A percentile compares a stretch with the other conserved stretches of the same genome.
Conservation (phyloP, 1,140 invertebrate species). For the Elysia chlorotica region DNA sequence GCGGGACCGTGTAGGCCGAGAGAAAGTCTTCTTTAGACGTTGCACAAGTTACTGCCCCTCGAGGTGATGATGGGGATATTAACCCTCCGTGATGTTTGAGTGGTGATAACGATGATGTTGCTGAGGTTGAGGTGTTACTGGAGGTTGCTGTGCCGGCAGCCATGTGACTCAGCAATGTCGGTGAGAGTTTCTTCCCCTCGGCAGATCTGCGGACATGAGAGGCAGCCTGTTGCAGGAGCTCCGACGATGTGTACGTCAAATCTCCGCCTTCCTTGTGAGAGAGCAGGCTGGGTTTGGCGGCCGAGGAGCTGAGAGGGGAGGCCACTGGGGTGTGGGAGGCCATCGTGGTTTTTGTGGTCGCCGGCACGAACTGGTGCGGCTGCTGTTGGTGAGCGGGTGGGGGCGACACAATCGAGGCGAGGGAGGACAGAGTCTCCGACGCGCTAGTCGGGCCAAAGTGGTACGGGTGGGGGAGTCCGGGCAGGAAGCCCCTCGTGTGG, state of each 20-base stretch:
- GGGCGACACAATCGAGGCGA: constrained; percentile 19
- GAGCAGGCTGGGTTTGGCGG: neutral
- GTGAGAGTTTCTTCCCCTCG: neutral
- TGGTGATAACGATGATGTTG: neutral
- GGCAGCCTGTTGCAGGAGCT: constrained; percentile 15
- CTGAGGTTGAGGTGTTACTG: neutral
- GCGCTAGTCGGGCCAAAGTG: constrained; percentile 17
- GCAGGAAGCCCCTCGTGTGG: neutral
- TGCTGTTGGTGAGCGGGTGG: constrained; percentile 17
- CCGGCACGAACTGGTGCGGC: no score
- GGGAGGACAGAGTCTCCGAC: constrained; percentile 13
- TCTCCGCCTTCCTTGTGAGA: neutral
- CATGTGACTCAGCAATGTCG: constrained; percentile 1
- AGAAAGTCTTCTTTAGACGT: neutral
- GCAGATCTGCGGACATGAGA: constrained; percentile 11
- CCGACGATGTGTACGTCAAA: neutral
- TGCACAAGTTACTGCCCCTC: neutral
- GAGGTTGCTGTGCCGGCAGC: constrained; percentile 1
- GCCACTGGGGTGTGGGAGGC: neutral
- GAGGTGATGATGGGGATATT: neutral
- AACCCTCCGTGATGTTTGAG: no score
- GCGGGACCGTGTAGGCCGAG: constrained; percentile 3
- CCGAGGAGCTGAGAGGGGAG: neutral
- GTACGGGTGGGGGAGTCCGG: constrained; percentile 12
- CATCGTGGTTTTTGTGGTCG: no score